These are phyloP conservation scores for Nasonia oneida DNA, from an alignment of 2,888 invertebrate species.

Conservation along the genomic window DNA sequence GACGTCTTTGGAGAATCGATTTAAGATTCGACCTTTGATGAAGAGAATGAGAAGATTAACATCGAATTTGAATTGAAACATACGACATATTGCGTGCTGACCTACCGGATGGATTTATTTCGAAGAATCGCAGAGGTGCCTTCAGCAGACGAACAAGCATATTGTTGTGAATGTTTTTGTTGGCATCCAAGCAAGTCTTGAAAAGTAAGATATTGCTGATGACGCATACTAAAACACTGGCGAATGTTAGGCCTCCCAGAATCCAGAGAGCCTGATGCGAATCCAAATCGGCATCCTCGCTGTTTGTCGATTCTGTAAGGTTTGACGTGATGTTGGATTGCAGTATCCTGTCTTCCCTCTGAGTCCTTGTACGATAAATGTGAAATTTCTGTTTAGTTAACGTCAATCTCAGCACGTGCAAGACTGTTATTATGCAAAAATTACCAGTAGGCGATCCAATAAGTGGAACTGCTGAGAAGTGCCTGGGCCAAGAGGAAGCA, in stretches of 20 bases:
- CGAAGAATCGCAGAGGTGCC: slow-evolving; percentile 90
- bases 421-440: slow-evolving; percentile 52
- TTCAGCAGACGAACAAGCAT: slow-evolving; percentile 87
- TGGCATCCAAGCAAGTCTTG: slow-evolving; percentile 85
- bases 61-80: not conserved
- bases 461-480: slow-evolving; percentile 86
- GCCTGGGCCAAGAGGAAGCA: slow-evolving; percentile 83
- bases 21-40: slow-evolving; percentile 86
- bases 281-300: not conserved
- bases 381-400: not conserved
- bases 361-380: slow-evolving; percentile 2
- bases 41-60: not conserved
- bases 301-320: not conserved
- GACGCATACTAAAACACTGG: slow-evolving; percentile 72
- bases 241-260: slow-evolving; percentile 80
- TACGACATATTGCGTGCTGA: slow-evolving; percentile 66
- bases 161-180: slow-evolving; percentile 85
- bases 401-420: not conserved
- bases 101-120: slow-evolving; percentile 89
- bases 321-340: not conserved
- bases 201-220: slow-evolving; percentile 81
- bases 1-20: slow-evolving; percentile 92
- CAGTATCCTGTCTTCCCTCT: slow-evolving; percentile 62
- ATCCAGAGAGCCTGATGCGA: slow-evolving; percentile 73
- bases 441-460: slow-evolving; percentile 89